Conservation (phyloP, 1,140 invertebrate genomes). For the Scaptomyza hsui region DNA sequence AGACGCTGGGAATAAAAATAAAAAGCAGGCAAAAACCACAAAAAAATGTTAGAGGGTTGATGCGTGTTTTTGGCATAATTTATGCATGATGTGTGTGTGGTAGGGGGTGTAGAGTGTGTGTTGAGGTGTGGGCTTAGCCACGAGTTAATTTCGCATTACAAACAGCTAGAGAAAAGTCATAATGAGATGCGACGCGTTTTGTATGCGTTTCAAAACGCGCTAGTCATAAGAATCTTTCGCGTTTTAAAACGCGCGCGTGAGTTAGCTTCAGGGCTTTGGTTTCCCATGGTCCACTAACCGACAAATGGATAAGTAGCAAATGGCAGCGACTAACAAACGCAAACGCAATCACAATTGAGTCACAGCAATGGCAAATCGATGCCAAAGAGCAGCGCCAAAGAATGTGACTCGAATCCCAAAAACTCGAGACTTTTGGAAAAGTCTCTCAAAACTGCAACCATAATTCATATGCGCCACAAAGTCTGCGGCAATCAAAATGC, state of each 20-base stretch:
- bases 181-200: conserved; percentile 25
- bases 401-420: conserved; percentile 64
- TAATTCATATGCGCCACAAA: conserved; percentile 82
- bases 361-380: conserved; percentile 16
- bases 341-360: conserved; percentile 29
- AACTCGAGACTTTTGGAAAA: neutral
- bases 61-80: conserved; percentile 78
- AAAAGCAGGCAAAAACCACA: conserved; percentile 46
- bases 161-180: conserved; percentile 11
- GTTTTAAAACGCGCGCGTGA: conserved; percentile 38
- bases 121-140: conserved; percentile 45
- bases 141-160: conserved; percentile 70
- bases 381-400: conserved; percentile 72
- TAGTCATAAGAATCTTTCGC: too few relatives aligned
- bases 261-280: conserved; percentile 4
- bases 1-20: conserved; percentile 5
- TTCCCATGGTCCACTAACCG: conserved; percentile 79
- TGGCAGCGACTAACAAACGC: conserved; percentile 20
- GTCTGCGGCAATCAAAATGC: conserved; percentile 75
- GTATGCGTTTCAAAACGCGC: neutral
- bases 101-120: conserved; percentile 20
- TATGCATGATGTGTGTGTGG: conserved; percentile 60
- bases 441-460: conserved; percentile 49
- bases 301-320: conserved; percentile 47
- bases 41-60: conserved; percentile 43